phyloP scores from a whole-genome alignment of 30 jellyfish, hydroid and myxozoan genomes.

The Turritopsis rubra region DNA sequence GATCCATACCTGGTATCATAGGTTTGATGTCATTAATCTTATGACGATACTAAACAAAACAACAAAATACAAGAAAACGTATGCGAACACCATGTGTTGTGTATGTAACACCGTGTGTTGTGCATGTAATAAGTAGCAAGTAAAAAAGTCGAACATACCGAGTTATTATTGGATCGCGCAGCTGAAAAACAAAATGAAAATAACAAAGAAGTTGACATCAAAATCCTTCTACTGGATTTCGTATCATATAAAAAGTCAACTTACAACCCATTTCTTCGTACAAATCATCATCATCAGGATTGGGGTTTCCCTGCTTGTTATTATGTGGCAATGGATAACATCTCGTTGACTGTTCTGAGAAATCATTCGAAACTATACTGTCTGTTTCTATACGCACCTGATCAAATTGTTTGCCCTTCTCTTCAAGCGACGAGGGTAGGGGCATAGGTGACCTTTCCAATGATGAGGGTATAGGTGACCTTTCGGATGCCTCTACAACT shows the following conservation, averaged over 20 bases:
- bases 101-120: too few species aligned
- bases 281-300: background rate
- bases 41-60: background rate
- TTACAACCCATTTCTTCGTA: background rate
- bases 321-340: background rate
- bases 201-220: too few species aligned
- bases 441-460: constrained; percentile 3
- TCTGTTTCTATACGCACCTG: background rate
- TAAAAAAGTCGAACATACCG: too few species aligned
- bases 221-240: too few species aligned
- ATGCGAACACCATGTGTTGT: too few species aligned
- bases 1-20: background rate
- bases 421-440: background rate
- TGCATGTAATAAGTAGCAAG: too few species aligned
- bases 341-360: background rate
- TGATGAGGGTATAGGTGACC: background rate
- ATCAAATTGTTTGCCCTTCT: background rate
- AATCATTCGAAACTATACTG: background rate
- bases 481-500: background rate
- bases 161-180: background rate
- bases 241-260: background rate
- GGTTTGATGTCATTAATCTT: background rate
- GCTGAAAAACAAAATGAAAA: background rate
- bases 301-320: background rate
- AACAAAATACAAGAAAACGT: background rate